Percentiles rank a stretch among this genome's conserved stretches.
Conservation (phyloP, 30 jellyfish, hydroid and myxozoan species). For the Chrysaora quinquecirrha region DNA sequence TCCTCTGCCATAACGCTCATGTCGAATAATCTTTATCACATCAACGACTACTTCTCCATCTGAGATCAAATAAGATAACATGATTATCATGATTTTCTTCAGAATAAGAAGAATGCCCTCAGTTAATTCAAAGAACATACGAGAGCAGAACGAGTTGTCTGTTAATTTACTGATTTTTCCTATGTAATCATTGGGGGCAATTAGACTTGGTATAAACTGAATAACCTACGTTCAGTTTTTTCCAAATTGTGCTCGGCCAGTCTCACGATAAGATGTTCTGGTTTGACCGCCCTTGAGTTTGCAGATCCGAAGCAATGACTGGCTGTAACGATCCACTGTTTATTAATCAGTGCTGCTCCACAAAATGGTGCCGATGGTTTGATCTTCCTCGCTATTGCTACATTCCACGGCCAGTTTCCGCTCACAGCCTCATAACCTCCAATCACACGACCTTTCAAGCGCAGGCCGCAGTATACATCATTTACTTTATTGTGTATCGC, state of each 20-base stretch:
- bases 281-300: background rate
- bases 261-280: background rate
- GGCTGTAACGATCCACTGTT: slow-evolving; percentile 33
- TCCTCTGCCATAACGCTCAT: background rate
- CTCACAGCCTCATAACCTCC: slow-evolving; percentile 23
- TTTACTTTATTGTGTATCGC: background rate
- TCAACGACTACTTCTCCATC: background rate
- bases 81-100: too few species aligned
- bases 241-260: background rate
- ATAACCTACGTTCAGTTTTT: background rate
- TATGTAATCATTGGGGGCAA: too few species aligned
- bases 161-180: too few species aligned
- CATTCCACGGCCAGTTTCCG: slow-evolving; percentile 61
- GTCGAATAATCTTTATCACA: slow-evolving; percentile 18
- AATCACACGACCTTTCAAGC: slow-evolving; percentile 21
- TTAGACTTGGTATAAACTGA: too few species aligned
- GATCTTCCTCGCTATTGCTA: background rate
- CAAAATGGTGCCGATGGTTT: slow-evolving; percentile 1
- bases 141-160: too few species aligned
- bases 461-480: background rate
- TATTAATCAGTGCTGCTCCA: slow-evolving; percentile 17
- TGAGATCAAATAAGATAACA: background rate
- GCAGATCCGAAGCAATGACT: slow-evolving; percentile 25
- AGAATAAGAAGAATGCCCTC: too few species aligned
- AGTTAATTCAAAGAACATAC: too few species aligned